These are phyloP conservation scores for Ancistrus triradiatus DNA, from an alignment of 2,113 vertebrate genomes.

Conservation along the genomic window DNA sequence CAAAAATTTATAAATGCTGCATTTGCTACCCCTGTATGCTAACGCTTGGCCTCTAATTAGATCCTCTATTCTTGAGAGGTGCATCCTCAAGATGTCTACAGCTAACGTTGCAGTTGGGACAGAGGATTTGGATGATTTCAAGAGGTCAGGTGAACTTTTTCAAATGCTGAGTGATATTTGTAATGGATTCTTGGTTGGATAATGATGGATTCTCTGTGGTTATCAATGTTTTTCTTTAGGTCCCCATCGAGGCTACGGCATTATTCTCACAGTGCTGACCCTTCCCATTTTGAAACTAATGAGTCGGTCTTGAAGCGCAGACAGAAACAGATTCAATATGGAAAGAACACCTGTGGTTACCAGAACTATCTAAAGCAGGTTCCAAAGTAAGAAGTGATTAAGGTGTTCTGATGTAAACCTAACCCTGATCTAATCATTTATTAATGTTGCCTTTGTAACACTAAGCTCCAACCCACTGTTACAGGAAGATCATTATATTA, in stretches of 20 bases:
- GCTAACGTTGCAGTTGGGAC: slow-evolving; percentile 80
- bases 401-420: no score
- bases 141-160: slow-evolving; percentile 40
- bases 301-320: slow-evolving; percentile 67
- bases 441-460: no score
- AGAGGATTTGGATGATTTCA: slow-evolving; percentile 59
- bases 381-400: slow-evolving; percentile 64
- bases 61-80: slow-evolving; percentile 72
- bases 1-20: not conserved
- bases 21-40: not conserved
- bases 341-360: slow-evolving; percentile 78
- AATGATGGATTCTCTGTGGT: not conserved
- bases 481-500: no score
- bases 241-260: slow-evolving; percentile 44
- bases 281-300: slow-evolving; percentile 69
- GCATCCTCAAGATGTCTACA: slow-evolving; percentile 72
- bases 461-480: no score
- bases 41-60: slow-evolving; percentile 40
- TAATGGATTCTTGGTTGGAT: not conserved
- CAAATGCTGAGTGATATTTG: no score
- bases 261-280: slow-evolving; percentile 54
- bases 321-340: slow-evolving; percentile 84
- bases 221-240: slow-evolving; percentile 15
- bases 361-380: slow-evolving; percentile 77
- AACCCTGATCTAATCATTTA: no score